Evolutionary conservation across 2,113 vertebrate genomes (phyloP).

Genomic region (Callocephalon fimbriatum): DNA sequence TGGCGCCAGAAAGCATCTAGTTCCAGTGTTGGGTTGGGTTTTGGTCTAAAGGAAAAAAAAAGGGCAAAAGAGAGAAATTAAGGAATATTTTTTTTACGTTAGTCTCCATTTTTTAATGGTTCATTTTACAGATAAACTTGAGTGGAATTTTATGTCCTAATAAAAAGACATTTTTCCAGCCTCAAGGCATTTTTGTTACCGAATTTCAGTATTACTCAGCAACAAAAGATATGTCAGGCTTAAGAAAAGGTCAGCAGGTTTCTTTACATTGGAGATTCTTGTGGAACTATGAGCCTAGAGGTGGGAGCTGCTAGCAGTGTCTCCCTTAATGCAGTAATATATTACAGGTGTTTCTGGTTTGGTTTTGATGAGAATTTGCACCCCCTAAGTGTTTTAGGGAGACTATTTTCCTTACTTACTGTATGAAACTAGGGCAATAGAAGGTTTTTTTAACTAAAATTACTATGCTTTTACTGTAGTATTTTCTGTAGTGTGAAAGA

Average conservation of each 20-base stretch:
- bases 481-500: neutral
- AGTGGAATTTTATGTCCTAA: neutral
- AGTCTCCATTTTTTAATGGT: neutral
- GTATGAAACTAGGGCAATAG: neutral
- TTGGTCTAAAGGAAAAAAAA: neutral
- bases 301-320: neutral
- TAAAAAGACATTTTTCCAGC: neutral
- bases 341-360: neutral
- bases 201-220: slow-evolving; percentile 8
- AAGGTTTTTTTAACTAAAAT: neutral
- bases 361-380: neutral
- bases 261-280: neutral
- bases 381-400: neutral
- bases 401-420: neutral
- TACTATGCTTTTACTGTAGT: neutral
- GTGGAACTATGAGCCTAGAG: neutral
- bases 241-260: slow-evolving; percentile 16
- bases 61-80: neutral
- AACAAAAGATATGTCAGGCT: neutral
- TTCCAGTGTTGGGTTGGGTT: neutral
- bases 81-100: neutral
- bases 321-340: neutral
- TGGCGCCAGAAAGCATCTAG: neutral
- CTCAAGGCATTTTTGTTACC: neutral
- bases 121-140: neutral